Base-by-base conservation (phyloP, 2,888 invertebrate species). In the Drepana falcataria region DNA sequence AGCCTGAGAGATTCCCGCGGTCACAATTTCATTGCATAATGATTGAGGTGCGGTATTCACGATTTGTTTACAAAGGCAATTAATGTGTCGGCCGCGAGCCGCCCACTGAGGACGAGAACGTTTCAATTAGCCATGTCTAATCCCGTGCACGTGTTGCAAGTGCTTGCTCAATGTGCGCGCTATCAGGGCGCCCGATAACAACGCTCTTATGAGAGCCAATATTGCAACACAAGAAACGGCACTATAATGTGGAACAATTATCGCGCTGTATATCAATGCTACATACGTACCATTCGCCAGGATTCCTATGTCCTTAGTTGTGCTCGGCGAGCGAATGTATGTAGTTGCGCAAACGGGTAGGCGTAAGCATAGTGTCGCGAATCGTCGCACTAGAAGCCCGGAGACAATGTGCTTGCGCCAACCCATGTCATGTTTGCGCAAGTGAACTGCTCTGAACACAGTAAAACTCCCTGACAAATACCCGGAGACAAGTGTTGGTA, bases 371-470 rank as follows among this genome's bases (percentile, higher is more conserved):
- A 54, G 66, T 70, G 67, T 73, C 75, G 81, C 75, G 79, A 76
- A 78, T 79, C 75, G 71, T 72, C 75, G 79, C 71, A 80, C 81
- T 78, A 82, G 77, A 83, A 82, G 82, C 74, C 71, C 76, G 68
- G 73, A 80, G 79, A 83, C 83, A 83, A 83, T 79, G 73, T 71
- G 68, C 63, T 73, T 70, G 68, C 73, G 71, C 69, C 68, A 68
- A 61, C 55, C 48, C 69, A 66, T 57, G 63, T 64, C 71, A 63
- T 60, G 60, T 60, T 75, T 74, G 68, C 71, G 75, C 75, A 77
- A 76, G 56, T 60, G 53, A 47, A 51, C 33, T 35, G 34, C 37
- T 37, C 40, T 37, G 49, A 49, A 37, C 48, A 48, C n/a, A 35
- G n/a, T 49, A 35, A 35, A 37, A 49, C n/a, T 21, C 47, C n/a